These are phyloP conservation scores for Phymanthus crucifer DNA, from an alignment of 92 coral and sea anemone species.

Conservation along the genomic window DNA sequence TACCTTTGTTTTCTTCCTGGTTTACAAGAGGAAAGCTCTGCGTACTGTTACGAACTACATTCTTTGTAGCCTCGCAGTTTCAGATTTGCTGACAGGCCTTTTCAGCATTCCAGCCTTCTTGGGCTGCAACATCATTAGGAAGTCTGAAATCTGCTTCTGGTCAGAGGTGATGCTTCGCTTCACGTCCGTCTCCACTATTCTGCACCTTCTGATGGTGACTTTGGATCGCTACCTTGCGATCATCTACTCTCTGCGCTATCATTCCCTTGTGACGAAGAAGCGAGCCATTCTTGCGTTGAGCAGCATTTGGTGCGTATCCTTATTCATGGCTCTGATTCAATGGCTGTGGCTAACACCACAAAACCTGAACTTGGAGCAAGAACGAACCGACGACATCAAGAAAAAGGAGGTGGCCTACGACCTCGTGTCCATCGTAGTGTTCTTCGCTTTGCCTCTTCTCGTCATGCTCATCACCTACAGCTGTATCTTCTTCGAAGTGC, in stretches of 20 bases:
- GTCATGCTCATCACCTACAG: conserved; percentile 47
- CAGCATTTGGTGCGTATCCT: conserved; percentile 44
- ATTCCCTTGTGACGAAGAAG: conserved; percentile 50
- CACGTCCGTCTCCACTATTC: conserved; percentile 62
- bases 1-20: conserved; percentile 57
- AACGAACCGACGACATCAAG: conserved; percentile 40
- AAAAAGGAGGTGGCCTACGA: conserved; percentile 58
- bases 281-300: conserved; percentile 31
- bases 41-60: conserved; percentile 65
- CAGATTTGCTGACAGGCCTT: conserved; percentile 74
- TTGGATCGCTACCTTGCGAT: conserved; percentile 64
- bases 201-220: conserved; percentile 52
- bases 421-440: conserved; percentile 35
- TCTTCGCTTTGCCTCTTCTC: conserved; percentile 45
- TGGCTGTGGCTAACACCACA: conserved; percentile 37
- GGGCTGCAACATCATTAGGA: conserved; percentile 53
- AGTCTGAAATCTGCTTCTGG: conserved; percentile 42
- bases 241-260: conserved; percentile 63
- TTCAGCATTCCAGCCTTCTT: conserved; percentile 65
- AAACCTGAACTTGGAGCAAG: conserved; percentile 14
- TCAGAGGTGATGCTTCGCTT: conserved; percentile 54
- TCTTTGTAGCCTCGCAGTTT: conserved; percentile 72
- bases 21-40: conserved; percentile 43
- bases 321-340: conserved; percentile 49
- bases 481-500: conserved; percentile 49